Evolutionary conservation across 2,888 invertebrate genomes (phyloP).

Genomic region (Pammene fasciana): DNA sequence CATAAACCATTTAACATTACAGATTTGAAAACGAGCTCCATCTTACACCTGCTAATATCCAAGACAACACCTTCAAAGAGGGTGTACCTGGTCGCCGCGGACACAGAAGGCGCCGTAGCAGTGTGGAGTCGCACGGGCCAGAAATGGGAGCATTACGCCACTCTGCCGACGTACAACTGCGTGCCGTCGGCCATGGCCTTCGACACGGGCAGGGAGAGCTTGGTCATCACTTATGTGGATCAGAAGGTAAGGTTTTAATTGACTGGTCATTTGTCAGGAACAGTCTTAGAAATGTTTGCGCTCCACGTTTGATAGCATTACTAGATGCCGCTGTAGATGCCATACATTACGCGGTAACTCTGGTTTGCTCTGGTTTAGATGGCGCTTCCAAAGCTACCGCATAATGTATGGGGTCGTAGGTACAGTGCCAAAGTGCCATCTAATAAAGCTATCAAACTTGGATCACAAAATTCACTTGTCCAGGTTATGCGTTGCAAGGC

Average conservation of each 20-base stretch:
- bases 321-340: too few relatives aligned
- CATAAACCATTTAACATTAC: constrained; percentile 46
- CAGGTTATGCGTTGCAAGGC: too few relatives aligned
- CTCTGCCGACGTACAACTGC: constrained; percentile 87
- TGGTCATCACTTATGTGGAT: constrained; percentile 90
- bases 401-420: too few relatives aligned
- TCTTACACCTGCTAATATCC: constrained; percentile 49
- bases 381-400: too few relatives aligned
- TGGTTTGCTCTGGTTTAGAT: too few relatives aligned
- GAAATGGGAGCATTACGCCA: constrained; percentile 74
- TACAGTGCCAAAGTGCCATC: too few relatives aligned
- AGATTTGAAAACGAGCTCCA: constrained; percentile 77
- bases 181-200: constrained; percentile 89
- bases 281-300: too few relatives aligned
- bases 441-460: too few relatives aligned
- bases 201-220: constrained; percentile 80
- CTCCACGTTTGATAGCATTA: too few relatives aligned
- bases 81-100: constrained; percentile 86
- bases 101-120: constrained; percentile 85
- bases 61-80: constrained; percentile 15
- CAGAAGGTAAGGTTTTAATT: constrained; percentile 87
- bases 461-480: too few relatives aligned
- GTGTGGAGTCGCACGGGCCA: constrained; percentile 81
- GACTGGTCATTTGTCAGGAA: too few relatives aligned
- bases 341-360: too few relatives aligned